Evolutionary conservation across 2,797 vertebrate genomes (phyloP).

Genomic region (Sebastes nivosus): DNA sequence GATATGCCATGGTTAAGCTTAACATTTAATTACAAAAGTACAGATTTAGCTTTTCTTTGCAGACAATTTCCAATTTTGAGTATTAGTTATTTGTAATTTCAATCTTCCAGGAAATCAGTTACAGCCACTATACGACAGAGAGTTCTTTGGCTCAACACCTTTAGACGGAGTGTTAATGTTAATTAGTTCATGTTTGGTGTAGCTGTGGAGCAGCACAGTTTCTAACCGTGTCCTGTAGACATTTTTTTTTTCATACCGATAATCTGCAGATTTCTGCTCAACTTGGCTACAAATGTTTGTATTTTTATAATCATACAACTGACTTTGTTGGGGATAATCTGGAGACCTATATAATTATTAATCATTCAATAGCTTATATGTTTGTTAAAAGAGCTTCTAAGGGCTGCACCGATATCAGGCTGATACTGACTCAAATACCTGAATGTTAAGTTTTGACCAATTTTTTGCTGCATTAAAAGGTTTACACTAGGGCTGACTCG

Average conservation of each 20-base stretch:
- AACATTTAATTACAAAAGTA: neutral
- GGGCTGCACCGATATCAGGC: neutral
- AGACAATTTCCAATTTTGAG: neutral
- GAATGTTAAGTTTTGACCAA: too few relatives aligned
- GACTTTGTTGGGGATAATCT: neutral
- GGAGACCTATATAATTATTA: neutral
- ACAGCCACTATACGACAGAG: neutral
- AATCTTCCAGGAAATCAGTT: neutral
- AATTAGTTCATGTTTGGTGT: neutral
- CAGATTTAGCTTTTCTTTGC: neutral
- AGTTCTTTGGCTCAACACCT: neutral
- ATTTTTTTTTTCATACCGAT: neutral
- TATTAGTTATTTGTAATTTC: neutral
- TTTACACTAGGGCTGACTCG: too few relatives aligned
- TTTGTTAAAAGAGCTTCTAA: neutral
- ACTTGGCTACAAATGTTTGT: neutral
- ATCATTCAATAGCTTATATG: neutral
- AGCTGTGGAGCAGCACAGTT: neutral
- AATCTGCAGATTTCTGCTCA: neutral
- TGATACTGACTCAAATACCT: neutral
- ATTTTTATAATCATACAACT: neutral
- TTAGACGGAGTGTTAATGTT: neutral
- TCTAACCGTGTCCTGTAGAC: neutral
- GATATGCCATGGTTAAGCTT: neutral
- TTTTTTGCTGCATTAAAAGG: too few relatives aligned